These are phyloP conservation scores for Amphiprion percula DNA, from an alignment of 2,113 vertebrate species.

Conservation along the genomic window DNA sequence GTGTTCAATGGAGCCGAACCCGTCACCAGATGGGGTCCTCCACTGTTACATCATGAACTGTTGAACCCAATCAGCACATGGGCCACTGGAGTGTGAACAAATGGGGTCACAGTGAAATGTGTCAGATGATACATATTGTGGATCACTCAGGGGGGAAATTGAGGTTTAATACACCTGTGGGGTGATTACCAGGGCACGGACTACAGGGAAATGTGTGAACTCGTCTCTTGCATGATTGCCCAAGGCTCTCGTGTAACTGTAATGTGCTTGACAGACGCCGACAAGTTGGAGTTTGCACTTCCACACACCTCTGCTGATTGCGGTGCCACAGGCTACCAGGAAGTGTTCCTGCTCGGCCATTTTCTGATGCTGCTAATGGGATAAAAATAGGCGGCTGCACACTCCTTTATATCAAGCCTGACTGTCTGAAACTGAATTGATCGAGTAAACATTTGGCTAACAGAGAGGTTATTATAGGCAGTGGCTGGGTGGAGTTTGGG, in stretches of 20 bases:
- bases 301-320: conserved; percentile 28
- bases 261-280: conserved; percentile 11
- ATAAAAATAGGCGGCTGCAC: background rate
- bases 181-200: conserved; percentile 49
- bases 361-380: background rate
- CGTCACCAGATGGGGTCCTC: conserved; percentile 66
- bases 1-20: conserved; percentile 73
- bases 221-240: conserved; percentile 9
- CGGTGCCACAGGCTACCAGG: background rate
- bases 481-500: too few species aligned
- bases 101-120: conserved; percentile 67
- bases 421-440: background rate
- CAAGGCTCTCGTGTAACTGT: conserved; percentile 23
- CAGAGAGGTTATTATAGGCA: too few species aligned
- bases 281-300: background rate
- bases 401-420: background rate
- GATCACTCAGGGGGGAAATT: conserved; percentile 54
- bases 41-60: conserved; percentile 74
- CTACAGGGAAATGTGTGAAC: conserved; percentile 31
- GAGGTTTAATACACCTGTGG: conserved; percentile 69
- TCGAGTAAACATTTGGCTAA: background rate
- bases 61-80: conserved; percentile 77
- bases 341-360: background rate
- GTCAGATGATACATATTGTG: conserved; percentile 58
- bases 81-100: conserved; percentile 60